phyloP scores from a whole-genome alignment of 2,888 invertebrate species.

The Pachymerium ferrugineum region DNA sequence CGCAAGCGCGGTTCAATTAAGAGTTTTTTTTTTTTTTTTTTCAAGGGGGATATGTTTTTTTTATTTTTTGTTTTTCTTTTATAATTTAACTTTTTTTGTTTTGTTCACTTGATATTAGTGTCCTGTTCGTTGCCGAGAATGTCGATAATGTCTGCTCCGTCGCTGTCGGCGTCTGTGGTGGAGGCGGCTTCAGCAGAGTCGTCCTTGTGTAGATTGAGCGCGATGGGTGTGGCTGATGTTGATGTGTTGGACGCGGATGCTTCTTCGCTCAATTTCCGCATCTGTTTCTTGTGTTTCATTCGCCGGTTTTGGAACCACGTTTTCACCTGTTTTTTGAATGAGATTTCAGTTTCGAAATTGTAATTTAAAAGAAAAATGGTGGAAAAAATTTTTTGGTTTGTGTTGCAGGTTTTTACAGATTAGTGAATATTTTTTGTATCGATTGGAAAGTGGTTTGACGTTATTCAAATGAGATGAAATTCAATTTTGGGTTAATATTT shows the following conservation, averaged over 20 bases:
- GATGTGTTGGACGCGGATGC: conserved; percentile 50
- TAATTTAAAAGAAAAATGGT: no score
- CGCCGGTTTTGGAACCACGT: conserved; percentile 97
- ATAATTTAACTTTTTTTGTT: no score
- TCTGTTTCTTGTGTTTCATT: conserved; percentile 93
- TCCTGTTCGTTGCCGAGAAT: conserved; percentile 21
- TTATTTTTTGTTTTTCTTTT: background rate
- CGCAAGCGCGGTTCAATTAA: background rate
- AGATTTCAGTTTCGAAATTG: no score
- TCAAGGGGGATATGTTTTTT: background rate
- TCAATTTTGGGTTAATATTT: no score
- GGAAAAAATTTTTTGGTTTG: no score
- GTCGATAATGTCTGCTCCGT: conserved; percentile 20
- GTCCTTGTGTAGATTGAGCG: background rate
- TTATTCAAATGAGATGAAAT: no score
- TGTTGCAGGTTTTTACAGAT: no score
- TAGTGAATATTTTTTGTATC: no score
- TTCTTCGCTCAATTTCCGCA: conserved; percentile 62
- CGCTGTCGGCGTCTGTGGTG: background rate
- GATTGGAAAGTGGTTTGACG: no score
- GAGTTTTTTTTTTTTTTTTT: background rate
- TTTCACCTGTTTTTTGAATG: conserved; percentile 81
- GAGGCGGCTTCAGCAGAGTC: background rate
- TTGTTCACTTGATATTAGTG: background rate
- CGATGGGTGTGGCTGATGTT: conserved; percentile 50